Conservation (phyloP, 2,888 invertebrate genomes). For the Lepidochrysops patricia region DNA sequence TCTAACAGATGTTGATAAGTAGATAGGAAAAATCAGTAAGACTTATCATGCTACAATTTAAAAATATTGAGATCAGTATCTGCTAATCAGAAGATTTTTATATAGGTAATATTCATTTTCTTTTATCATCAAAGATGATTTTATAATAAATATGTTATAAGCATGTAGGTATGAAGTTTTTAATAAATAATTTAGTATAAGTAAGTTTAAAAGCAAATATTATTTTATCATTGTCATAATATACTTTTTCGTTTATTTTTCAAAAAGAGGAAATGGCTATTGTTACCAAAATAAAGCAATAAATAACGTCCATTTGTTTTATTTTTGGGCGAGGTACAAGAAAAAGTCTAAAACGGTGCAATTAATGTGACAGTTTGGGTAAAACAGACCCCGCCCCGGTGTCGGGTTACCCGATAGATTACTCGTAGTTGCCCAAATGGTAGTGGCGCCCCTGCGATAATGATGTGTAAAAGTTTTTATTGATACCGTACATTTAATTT, state of each 20-base stretch:
- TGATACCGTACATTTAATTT: neutral
- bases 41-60: too few relatives aligned
- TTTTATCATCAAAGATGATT: too few relatives aligned
- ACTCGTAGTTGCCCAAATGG: neutral
- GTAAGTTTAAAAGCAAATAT: too few relatives aligned
- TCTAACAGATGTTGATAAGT: too few relatives aligned
- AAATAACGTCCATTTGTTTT: neutral
- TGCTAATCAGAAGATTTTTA: too few relatives aligned
- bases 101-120: too few relatives aligned
- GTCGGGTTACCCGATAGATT: neutral
- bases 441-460: neutral
- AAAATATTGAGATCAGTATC: too few relatives aligned
- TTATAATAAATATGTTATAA: too few relatives aligned
- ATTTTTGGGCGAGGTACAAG: neutral
- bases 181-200: too few relatives aligned
- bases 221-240: too few relatives aligned
- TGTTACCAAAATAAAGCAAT: neutral
- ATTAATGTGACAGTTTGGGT: neutral
- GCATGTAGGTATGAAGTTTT: too few relatives aligned
- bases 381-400: constrained; percentile 1
- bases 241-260: neutral
- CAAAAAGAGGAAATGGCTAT: neutral
- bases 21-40: too few relatives aligned
- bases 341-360: neutral
- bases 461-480: neutral